Percentiles rank a stretch among this genome's conserved stretches.
Conservation (phyloP, 2,888 invertebrate genomes). For the Ophraella communa region DNA sequence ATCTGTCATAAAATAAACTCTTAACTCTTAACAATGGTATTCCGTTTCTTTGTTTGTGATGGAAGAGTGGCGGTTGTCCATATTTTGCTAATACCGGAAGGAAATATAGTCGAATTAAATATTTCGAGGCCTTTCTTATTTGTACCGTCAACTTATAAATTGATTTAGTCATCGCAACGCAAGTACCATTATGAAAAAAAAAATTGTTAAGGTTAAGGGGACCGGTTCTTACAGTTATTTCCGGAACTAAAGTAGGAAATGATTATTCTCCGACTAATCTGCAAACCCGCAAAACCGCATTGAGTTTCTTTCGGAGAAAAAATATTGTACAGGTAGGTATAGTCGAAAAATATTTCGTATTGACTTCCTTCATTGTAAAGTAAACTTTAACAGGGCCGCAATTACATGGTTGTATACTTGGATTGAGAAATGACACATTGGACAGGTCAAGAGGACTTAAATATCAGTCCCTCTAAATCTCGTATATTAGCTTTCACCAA, state of each 20-base stretch:
- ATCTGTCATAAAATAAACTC: too few relatives aligned
- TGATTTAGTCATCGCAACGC: not conserved
- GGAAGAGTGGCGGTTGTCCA: not conserved
- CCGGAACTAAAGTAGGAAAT: not conserved
- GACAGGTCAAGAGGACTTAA: too few relatives aligned
- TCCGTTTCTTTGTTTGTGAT: not conserved
- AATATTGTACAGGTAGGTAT: not conserved
- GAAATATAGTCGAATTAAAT: not conserved
- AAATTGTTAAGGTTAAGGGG: not conserved
- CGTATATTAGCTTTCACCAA: too few relatives aligned
- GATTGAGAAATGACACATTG: too few relatives aligned
- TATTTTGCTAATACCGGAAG: not conserved
- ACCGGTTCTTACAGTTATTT: not conserved
- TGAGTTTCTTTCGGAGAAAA: not conserved
- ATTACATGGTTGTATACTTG: too few relatives aligned
- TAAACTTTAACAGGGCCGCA: too few relatives aligned
- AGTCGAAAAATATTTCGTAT: too few relatives aligned
- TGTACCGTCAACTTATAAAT: not conserved
- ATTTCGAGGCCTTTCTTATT: not conserved
- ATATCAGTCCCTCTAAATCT: too few relatives aligned
- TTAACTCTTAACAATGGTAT: too few relatives aligned
- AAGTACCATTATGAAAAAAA: not conserved
- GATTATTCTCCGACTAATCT: not conserved
- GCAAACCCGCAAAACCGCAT: not conserved
- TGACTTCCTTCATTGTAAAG: too few relatives aligned